phyloP scores from a whole-genome alignment of 1,140 invertebrate genomes.

The Formica exsecta region DNA sequence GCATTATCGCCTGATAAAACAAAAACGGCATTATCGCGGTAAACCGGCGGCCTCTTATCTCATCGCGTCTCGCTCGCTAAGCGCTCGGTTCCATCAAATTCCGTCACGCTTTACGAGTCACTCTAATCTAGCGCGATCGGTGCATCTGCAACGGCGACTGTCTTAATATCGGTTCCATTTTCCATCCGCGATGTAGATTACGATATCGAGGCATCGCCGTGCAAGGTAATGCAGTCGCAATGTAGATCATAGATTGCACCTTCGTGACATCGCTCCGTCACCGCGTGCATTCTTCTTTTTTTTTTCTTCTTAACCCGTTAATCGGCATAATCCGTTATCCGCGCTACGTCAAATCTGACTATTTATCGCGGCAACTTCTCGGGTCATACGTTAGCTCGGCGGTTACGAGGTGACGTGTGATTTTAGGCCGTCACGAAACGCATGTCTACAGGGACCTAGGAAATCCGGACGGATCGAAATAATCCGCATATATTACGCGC shows the following conservation, averaged over 20 bases:
- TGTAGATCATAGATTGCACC: conserved; percentile 20
- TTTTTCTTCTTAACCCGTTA: conserved; percentile 51
- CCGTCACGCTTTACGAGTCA: conserved; percentile 32
- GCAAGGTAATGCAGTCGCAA: not conserved
- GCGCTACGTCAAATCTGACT: conserved; percentile 56
- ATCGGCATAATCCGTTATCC: conserved; percentile 73
- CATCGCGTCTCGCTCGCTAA: not conserved
- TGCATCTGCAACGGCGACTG: not conserved
- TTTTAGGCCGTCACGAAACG: conserved; percentile 56
- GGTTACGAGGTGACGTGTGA: conserved; percentile 41
- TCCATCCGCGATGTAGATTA: conserved; percentile 31
- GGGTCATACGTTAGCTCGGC: conserved; percentile 30
- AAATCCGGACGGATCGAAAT: conserved; percentile 47
- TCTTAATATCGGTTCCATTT: conserved; percentile 46
- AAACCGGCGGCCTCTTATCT: conserved; percentile 23
- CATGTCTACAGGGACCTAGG: not conserved
- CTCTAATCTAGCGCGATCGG: conserved; percentile 45
- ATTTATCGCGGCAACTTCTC: conserved; percentile 65
- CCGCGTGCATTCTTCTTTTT: not conserved
- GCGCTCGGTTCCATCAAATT: conserved; percentile 36
- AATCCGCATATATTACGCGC: conserved; percentile 62
- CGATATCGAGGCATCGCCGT: not conserved
- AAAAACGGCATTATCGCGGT: conserved; percentile 26
- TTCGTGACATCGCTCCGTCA: conserved; percentile 29
- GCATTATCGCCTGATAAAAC: conserved; percentile 61